A percentile compares a stretch with the other conserved stretches of the same genome.
Conservation (phyloP, 1,140 invertebrate genomes). For the Oscheius sp. region DNA sequence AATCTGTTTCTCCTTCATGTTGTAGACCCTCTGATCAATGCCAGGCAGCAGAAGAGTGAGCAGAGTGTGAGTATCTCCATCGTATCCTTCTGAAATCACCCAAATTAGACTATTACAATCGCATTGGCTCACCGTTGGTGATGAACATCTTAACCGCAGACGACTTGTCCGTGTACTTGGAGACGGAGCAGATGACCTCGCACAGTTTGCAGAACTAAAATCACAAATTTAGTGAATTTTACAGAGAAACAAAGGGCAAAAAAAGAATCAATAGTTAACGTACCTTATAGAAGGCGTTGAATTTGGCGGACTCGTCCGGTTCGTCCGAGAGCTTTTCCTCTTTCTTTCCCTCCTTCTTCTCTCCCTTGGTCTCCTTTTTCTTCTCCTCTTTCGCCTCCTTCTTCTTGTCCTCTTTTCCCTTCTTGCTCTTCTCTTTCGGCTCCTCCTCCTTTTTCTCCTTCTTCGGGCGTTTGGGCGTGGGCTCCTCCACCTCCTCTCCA, state of each 20-base stretch:
- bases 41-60: constrained; percentile 18
- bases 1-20: constrained; percentile 26
- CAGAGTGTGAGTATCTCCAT: constrained; percentile 25
- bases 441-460: constrained; percentile 2
- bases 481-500: constrained; percentile 10
- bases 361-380: constrained; percentile 4
- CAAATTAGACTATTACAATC: not conserved
- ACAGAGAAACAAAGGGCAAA: no score
- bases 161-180: constrained; percentile 13
- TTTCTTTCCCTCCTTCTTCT: not conserved
- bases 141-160: constrained; percentile 14
- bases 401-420: not conserved
- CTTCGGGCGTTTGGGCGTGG: not conserved
- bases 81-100: constrained; percentile 17
- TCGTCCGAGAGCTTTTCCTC: constrained; percentile 15
- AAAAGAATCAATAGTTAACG: not conserved
- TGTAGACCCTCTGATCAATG: constrained; percentile 15
- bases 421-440: not conserved
- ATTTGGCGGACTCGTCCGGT: constrained; percentile 20
- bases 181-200: not conserved
- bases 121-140: constrained; percentile 9
- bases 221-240: not conserved
- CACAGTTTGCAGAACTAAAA: constrained; percentile 36
- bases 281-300: constrained; percentile 29
- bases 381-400: not conserved